Conservation (phyloP, 2,888 invertebrate genomes). For the Bellardia bayeri region DNA sequence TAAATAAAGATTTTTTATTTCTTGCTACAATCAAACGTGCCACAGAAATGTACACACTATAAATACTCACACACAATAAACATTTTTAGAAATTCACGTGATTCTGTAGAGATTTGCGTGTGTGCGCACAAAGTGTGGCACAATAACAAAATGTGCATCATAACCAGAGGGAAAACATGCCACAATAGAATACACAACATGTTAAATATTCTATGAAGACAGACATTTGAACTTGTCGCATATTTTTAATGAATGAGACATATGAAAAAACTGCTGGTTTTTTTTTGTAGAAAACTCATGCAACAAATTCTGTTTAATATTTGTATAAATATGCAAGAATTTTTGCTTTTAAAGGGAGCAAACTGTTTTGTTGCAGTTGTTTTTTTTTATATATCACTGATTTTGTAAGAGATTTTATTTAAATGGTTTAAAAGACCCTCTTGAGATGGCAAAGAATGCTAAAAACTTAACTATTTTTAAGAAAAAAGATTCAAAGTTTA, state of each 20-base stretch:
- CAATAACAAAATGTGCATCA: neutral
- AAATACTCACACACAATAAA: conserved; percentile 9
- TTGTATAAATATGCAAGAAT: conserved; percentile 5
- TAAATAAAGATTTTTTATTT: neutral
- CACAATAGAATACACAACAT: conserved; percentile 19
- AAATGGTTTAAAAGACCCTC: neutral
- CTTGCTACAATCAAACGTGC: conserved; percentile 17
- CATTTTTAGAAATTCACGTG: conserved; percentile 31
- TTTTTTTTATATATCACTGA: neutral
- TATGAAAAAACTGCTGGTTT: neutral
- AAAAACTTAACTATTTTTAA: neutral
- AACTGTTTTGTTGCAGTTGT: neutral
- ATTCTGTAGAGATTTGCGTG: conserved; percentile 39
- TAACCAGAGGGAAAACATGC: neutral
- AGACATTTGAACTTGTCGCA: conserved; percentile 60
- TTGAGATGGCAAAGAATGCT: neutral
- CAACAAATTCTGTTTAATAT: neutral
- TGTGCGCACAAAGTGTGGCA: neutral
- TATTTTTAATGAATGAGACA: neutral
- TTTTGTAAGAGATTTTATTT: neutral
- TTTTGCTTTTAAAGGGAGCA: neutral
- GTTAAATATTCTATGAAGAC: conserved; percentile 1
- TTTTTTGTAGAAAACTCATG: neutral
- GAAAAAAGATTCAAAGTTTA: no score
- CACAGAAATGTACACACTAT: conserved; percentile 28